Evolutionary conservation across 2,888 invertebrate genomes (phyloP).

Genomic region (Hoplodrina blanda): DNA sequence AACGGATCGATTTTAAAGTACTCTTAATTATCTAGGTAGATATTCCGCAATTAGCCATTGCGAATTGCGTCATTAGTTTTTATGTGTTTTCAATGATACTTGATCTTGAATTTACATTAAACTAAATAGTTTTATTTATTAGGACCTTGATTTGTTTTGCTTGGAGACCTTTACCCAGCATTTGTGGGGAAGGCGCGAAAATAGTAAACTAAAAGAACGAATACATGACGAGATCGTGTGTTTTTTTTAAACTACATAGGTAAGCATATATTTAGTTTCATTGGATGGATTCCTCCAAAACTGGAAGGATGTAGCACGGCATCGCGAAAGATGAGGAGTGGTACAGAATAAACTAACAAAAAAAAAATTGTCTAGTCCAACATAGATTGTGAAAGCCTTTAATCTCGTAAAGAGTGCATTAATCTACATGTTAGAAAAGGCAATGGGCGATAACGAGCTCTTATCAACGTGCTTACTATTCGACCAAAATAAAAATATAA

Average conservation of each 20-base stretch:
- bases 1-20: constrained; percentile 27
- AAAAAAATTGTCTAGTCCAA: constrained; percentile 11
- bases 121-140: background rate
- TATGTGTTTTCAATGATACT: constrained; percentile 25
- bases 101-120: background rate
- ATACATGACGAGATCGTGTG: background rate
- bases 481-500: constrained; percentile 13
- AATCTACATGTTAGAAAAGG: constrained; percentile 20
- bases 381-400: constrained; percentile 15
- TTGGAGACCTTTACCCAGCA: background rate
- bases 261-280: no score
- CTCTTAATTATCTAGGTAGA: background rate
- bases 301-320: no score
- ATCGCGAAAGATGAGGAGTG: no score
- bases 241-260: background rate
- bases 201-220: background rate
- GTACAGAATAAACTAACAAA: no score
- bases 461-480: constrained; percentile 6
- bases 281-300: no score
- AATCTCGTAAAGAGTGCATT: constrained; percentile 28
- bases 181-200: background rate
- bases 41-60: constrained; percentile 22
- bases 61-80: constrained; percentile 40
- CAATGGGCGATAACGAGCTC: constrained; percentile 23
- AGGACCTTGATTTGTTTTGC: background rate